Evolutionary conservation across 2,113 vertebrate species (phyloP).

Genomic region (Megaceryle maxima): DNA sequence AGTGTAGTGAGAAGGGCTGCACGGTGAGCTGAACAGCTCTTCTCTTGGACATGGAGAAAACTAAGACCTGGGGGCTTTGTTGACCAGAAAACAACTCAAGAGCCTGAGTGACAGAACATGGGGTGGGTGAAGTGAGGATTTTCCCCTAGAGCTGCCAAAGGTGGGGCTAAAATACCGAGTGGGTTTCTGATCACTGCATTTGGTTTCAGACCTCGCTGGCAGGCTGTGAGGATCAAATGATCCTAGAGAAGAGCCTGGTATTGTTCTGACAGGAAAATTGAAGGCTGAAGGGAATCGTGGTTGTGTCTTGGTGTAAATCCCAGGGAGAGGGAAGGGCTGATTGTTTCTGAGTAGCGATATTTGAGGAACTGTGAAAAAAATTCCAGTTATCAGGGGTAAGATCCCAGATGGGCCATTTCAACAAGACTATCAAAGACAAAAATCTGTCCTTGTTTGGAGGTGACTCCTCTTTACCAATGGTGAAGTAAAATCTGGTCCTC

Average conservation of each 20-base stretch:
- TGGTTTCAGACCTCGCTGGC: neutral
- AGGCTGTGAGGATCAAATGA: neutral
- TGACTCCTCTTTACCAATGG: neutral
- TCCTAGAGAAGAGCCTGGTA: neutral
- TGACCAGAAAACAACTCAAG: neutral
- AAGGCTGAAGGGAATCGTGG: neutral
- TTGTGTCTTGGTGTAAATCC: neutral
- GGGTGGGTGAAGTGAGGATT: neutral
- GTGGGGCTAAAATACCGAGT: neutral
- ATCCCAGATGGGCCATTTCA: neutral
- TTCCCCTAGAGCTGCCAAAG: neutral
- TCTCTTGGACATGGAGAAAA: neutral
- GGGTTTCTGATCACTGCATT: neutral
- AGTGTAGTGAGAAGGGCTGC: neutral
- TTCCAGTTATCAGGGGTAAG: neutral
- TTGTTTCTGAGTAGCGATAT: neutral
- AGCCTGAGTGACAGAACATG: neutral
- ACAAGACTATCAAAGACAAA: neutral
- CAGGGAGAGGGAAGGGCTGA: neutral
- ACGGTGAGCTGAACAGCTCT: neutral
- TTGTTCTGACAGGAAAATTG: neutral
- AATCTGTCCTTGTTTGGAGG: neutral
- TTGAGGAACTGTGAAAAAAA: neutral
- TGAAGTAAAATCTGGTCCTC: neutral
- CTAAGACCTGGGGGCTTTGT: neutral